Conservation (phyloP, 2,113 vertebrate species). For the Sinocyclocheilus rhinocerous region DNA sequence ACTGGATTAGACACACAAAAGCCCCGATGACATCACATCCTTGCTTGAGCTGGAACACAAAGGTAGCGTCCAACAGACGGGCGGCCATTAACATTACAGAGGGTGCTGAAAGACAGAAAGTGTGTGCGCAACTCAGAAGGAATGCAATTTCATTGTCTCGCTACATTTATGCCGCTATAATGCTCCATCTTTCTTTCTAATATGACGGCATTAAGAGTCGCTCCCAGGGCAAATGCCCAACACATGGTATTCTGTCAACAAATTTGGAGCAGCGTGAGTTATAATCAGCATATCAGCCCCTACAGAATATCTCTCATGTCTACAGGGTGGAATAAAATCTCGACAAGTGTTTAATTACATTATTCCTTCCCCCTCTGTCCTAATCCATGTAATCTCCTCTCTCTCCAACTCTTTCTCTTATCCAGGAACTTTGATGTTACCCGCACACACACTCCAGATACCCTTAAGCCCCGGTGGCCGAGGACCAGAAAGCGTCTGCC, state of each 20-base stretch:
- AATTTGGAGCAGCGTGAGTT: constrained; percentile 11
- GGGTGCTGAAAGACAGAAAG: constrained; percentile 3
- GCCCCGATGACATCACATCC: constrained; percentile 47
- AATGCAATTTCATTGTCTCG: neutral
- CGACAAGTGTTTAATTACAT: constrained; percentile 45
- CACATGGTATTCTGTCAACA: constrained; percentile 21
- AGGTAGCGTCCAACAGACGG: constrained; percentile 40
- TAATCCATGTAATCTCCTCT: constrained; percentile 41
- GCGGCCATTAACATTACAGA: constrained; percentile 16
- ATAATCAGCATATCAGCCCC: constrained; percentile 35
- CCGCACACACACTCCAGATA: constrained; percentile 40
- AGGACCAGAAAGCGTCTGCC: constrained; percentile 35
- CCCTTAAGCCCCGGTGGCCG: constrained; percentile 45
- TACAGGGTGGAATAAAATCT: constrained; percentile 35
- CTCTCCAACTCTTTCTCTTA: constrained; percentile 33
- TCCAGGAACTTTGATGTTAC: constrained; percentile 45
- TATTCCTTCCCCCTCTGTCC: constrained; percentile 18
- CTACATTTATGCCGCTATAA: constrained; percentile 10
- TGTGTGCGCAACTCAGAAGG: constrained; percentile 20
- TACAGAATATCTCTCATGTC: constrained; percentile 16
- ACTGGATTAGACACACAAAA: constrained; percentile 34
- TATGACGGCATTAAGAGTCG: neutral
- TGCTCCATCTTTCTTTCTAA: neutral
- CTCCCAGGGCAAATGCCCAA: neutral
- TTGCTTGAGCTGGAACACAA: constrained; percentile 40